Evolutionary conservation across 2,797 vertebrate genomes (phyloP).

Genomic region (Pseudomugil gertrudae): DNA sequence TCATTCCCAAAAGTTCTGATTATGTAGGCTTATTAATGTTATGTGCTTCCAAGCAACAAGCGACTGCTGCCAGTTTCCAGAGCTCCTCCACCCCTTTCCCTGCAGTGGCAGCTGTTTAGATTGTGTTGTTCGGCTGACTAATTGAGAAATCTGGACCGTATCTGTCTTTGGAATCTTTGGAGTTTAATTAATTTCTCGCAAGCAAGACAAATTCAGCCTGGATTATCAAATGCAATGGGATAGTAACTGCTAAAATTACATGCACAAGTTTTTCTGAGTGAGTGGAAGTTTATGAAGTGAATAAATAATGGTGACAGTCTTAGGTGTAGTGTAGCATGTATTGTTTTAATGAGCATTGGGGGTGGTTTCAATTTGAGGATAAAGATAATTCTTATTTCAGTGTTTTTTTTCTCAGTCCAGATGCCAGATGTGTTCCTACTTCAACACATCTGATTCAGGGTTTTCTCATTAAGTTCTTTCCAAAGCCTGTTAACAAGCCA

Average conservation of each 20-base stretch:
- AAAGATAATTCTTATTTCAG: background rate
- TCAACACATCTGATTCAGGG: too few relatives aligned
- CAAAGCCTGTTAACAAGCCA: too few relatives aligned
- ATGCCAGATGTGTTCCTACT: too few relatives aligned
- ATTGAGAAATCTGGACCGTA: constrained; percentile 73
- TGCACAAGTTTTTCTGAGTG: constrained; percentile 16
- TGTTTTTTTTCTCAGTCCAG: background rate
- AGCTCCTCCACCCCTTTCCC: constrained; percentile 27
- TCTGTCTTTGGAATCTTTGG: constrained; percentile 70
- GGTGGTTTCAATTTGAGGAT: background rate
- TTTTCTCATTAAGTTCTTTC: too few relatives aligned
- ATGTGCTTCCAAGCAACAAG: constrained; percentile 56
- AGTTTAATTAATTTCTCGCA: constrained; percentile 76
- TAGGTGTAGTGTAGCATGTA: constrained; percentile 1
- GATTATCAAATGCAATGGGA: constrained; percentile 50
- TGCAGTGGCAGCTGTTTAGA: constrained; percentile 70
- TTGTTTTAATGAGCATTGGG: constrained; percentile 24
- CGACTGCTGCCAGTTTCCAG: constrained; percentile 63
- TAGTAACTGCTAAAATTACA: constrained; percentile 29
- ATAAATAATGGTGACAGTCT: constrained; percentile 9
- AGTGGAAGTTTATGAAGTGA: constrained; percentile 30
- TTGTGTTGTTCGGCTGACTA: constrained; percentile 54
- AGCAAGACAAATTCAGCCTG: constrained; percentile 38
- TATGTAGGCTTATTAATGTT: constrained; percentile 68
- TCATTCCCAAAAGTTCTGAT: constrained; percentile 71